Conservation (phyloP, 1,140 invertebrate genomes). For the Philotrypesis tridentata region DNA sequence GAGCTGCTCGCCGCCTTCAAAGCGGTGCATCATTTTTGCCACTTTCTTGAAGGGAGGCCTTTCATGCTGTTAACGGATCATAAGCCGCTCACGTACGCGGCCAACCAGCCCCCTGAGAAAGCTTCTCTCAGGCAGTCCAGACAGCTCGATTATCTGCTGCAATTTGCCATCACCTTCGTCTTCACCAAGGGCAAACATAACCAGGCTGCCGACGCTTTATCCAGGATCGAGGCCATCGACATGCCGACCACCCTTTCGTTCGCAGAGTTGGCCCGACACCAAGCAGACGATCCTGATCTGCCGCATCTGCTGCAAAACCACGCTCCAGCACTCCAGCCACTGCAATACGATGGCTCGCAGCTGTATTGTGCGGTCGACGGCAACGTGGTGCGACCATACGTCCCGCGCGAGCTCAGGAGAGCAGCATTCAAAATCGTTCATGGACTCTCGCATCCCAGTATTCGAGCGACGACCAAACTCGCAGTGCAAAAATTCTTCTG, state of each 20-base stretch:
- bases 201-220: slow-evolving; percentile 52
- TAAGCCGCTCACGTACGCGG: slow-evolving; percentile 60
- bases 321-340: not conserved
- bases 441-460: slow-evolving; percentile 9
- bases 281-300: not conserved
- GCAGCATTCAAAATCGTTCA: slow-evolving; percentile 11
- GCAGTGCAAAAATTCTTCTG: too few species aligned
- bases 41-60: slow-evolving; percentile 54
- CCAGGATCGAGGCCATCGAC: slow-evolving; percentile 31
- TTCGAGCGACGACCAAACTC: slow-evolving; percentile 1
- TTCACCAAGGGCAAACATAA: slow-evolving; percentile 59
- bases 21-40: slow-evolving; percentile 56
- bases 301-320: not conserved
- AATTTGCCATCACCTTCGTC: slow-evolving; percentile 61
- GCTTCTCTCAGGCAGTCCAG: slow-evolving; percentile 52
- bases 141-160: slow-evolving; percentile 35
- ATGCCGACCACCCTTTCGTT: slow-evolving; percentile 44
- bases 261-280: slow-evolving; percentile 39
- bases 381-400: not conserved
- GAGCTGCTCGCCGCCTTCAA: slow-evolving; percentile 63
- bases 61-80: slow-evolving; percentile 64
- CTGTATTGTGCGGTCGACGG: slow-evolving; percentile 25
- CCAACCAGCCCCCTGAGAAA: slow-evolving; percentile 54
- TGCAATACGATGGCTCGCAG: not conserved
- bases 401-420: not conserved